These are phyloP conservation scores for Ricordea florida DNA, from an alignment of 92 coral and sea anemone species.

Conservation along the genomic window DNA sequence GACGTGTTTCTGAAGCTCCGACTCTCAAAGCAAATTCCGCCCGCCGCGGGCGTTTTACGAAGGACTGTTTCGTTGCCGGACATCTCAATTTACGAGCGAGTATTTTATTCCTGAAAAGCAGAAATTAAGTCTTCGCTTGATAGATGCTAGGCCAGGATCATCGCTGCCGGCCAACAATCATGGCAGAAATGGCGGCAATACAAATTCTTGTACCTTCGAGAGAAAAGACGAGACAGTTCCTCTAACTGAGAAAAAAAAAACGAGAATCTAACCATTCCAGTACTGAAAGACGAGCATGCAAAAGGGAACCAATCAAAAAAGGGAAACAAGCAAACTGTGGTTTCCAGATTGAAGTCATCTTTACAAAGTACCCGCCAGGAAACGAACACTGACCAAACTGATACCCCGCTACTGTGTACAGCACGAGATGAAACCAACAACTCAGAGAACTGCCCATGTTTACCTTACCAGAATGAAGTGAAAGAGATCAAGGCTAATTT, in stretches of 20 bases:
- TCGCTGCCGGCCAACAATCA: conserved; percentile 12
- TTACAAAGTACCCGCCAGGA: too few species aligned
- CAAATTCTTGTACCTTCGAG: conserved; percentile 3
- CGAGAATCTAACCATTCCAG: too few species aligned
- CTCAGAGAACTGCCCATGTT: too few species aligned
- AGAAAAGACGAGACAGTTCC: background rate
- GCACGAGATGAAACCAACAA: too few species aligned
- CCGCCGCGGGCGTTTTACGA: background rate
- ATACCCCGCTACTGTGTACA: too few species aligned
- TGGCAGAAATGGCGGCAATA: conserved; percentile 1
- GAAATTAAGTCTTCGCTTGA: conserved; percentile 4
- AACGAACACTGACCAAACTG: too few species aligned
- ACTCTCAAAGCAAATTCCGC: conserved; percentile 13
- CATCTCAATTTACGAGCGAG: conserved; percentile 5
- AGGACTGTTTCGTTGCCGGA: conserved; percentile 10
- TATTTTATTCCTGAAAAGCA: conserved; percentile 8
- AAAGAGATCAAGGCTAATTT: too few species aligned
- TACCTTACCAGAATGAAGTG: too few species aligned
- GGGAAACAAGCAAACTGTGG: too few species aligned
- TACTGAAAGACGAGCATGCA: too few species aligned
- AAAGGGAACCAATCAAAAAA: too few species aligned
- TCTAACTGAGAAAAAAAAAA: conserved; percentile 20
- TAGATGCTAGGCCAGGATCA: conserved; percentile 11
- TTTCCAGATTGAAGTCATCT: too few species aligned
- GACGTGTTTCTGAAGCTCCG: background rate